Percentiles rank a stretch among this genome's conserved stretches.
phyloP scores from a whole-genome alignment of 2,113 vertebrate genomes.

The Phrynocephalus versicolor region DNA sequence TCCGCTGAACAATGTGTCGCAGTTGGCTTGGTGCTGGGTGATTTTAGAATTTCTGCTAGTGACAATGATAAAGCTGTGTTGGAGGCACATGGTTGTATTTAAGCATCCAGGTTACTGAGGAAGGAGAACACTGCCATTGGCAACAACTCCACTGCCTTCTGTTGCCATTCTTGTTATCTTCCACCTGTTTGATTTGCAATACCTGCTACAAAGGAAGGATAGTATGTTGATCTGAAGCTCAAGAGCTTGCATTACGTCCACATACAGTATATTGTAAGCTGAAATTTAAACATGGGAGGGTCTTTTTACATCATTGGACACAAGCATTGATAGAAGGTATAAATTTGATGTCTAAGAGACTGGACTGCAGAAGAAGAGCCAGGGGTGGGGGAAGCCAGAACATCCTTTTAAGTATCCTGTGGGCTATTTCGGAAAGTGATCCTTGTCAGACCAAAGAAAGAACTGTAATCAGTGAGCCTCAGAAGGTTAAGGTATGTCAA shows the following conservation, averaged over 20 bases:
- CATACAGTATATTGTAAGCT: not conserved
- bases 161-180: not conserved
- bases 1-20: not conserved
- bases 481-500: not conserved
- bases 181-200: not conserved
- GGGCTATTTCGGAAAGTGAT: not conserved
- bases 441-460: not conserved
- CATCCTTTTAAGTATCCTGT: not conserved
- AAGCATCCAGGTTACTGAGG: not conserved
- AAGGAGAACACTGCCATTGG: not conserved
- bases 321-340: not conserved
- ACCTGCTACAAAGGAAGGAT: not conserved
- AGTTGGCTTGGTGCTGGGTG: not conserved
- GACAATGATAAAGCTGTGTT: not conserved
- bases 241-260: not conserved
- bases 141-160: not conserved
- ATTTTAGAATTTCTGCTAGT: not conserved
- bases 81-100: not conserved
- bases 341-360: not conserved
- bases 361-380: not conserved
- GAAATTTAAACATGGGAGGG: not conserved
- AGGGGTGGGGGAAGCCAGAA: not conserved
- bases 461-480: not conserved
- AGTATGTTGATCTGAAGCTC: not conserved
- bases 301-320: not conserved